Evolutionary conservation across 2,113 vertebrate genomes (phyloP).

Genomic region (Gobio gobio): DNA sequence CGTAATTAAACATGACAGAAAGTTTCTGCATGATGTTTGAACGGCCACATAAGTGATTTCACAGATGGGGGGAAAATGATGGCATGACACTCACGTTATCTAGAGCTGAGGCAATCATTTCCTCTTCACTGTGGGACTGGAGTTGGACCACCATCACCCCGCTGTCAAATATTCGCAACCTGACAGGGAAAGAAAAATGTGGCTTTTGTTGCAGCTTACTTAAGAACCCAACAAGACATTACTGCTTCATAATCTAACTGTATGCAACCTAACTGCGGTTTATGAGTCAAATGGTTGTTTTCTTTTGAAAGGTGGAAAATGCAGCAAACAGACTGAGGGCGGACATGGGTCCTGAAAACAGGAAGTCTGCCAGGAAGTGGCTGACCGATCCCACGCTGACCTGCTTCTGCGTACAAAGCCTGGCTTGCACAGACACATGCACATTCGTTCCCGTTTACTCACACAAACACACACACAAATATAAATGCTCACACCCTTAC

Average conservation of each 20-base stretch:
- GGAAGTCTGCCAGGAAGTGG: slow-evolving; percentile 78
- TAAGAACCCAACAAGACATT: slow-evolving; percentile 4
- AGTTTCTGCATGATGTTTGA: slow-evolving; percentile 40
- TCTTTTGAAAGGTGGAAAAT: slow-evolving; percentile 65
- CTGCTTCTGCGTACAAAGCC: slow-evolving; percentile 21
- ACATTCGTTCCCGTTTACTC: slow-evolving; percentile 23
- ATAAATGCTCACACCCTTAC: slow-evolving; percentile 68
- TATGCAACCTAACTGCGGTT: slow-evolving; percentile 6
- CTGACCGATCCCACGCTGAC: slow-evolving; percentile 62
- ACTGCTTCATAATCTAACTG: slow-evolving; percentile 1
- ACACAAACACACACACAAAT: slow-evolving; percentile 31
- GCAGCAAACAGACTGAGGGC: slow-evolving; percentile 63
- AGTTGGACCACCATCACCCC: slow-evolving; percentile 99
- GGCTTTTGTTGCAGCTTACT: neutral
- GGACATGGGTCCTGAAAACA: slow-evolving; percentile 72
- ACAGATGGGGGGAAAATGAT: slow-evolving; percentile 42
- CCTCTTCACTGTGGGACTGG: slow-evolving; percentile 96
- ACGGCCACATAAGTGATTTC: slow-evolving; percentile 50
- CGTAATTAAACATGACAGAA: slow-evolving; percentile 54
- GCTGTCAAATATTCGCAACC: slow-evolving; percentile 95
- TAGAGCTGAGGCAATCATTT: slow-evolving; percentile 95
- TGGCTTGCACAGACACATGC: slow-evolving; percentile 33
- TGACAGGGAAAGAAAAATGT: slow-evolving; percentile 62
- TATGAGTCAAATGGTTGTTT: slow-evolving; percentile 45
- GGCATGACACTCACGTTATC: slow-evolving; percentile 82